Conservation (phyloP, 2,113 vertebrate species). For the Halcyon malimbica region DNA sequence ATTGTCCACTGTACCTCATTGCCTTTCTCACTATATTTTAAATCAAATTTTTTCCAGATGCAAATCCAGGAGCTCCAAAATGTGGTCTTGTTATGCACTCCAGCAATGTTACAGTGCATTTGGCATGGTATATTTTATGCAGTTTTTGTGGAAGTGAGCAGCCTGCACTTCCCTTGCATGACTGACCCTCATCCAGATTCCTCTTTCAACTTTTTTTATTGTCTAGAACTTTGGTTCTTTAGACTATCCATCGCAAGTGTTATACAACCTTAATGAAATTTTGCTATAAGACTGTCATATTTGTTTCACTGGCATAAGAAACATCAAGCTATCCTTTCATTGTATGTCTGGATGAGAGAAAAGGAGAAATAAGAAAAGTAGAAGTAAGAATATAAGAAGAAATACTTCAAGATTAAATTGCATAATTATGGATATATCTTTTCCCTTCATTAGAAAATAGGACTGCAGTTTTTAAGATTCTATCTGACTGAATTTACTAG, state of each 20-base stretch:
- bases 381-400: not conserved
- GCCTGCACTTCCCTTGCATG: not conserved
- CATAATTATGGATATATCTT: not conserved
- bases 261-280: not conserved
- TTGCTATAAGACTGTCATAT: not conserved
- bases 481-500: not conserved
- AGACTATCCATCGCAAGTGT: not conserved
- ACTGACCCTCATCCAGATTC: not conserved
- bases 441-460: not conserved
- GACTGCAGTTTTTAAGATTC: not conserved
- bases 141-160: not conserved
- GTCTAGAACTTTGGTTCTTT: not conserved
- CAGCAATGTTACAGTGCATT: not conserved
- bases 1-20: not conserved
- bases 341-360: not conserved
- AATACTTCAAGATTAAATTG: not conserved
- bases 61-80: constrained; percentile 2
- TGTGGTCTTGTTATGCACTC: not conserved
- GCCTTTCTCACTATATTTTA: not conserved
- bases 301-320: not conserved
- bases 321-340: not conserved
- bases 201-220: not conserved
- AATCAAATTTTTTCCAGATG: not conserved
- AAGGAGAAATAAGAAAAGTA: no score
- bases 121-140: not conserved